These are phyloP conservation scores for Mustela lutreola DNA, from an alignment of 2,113 vertebrate genomes.

Conservation along the genomic window DNA sequence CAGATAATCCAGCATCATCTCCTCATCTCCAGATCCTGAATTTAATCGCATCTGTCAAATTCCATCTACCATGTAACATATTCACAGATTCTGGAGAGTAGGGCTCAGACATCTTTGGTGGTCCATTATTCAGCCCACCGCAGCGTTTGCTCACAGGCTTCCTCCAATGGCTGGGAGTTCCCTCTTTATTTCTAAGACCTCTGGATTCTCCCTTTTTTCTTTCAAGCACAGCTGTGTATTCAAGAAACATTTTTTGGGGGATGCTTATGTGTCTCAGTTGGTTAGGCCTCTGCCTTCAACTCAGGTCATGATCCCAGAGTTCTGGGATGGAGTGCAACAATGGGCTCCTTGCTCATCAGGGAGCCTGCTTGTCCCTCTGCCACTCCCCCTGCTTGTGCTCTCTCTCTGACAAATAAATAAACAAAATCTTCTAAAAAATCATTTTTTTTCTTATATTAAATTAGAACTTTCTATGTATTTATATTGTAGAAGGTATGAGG, in stretches of 20 bases:
- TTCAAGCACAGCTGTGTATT: background rate
- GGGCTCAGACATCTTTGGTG: background rate
- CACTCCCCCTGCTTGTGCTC: too few species aligned
- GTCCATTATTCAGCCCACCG: background rate
- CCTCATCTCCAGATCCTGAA: background rate
- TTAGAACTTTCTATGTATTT: background rate
- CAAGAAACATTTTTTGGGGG: background rate
- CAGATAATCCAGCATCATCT: background rate
- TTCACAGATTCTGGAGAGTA: background rate
- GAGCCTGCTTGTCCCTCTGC: too few species aligned
- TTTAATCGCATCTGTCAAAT: background rate
- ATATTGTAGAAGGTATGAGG: background rate
- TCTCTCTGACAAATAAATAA: too few species aligned
- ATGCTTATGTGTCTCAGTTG: too few species aligned
- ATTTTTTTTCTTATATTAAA: too few species aligned
- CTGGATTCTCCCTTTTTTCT: background rate
- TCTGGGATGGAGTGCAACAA: too few species aligned
- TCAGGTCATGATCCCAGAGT: too few species aligned
- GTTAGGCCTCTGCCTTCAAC: too few species aligned
- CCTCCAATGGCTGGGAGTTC: background rate
- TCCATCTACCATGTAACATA: background rate
- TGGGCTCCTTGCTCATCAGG: too few species aligned
- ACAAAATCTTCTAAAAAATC: too few species aligned
- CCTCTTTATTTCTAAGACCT: background rate
- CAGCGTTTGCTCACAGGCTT: background rate